Percentiles rank a stretch among this genome's conserved stretches.
Conservation (phyloP, 2,797 vertebrate species). For the Podarcis siculus region DNA sequence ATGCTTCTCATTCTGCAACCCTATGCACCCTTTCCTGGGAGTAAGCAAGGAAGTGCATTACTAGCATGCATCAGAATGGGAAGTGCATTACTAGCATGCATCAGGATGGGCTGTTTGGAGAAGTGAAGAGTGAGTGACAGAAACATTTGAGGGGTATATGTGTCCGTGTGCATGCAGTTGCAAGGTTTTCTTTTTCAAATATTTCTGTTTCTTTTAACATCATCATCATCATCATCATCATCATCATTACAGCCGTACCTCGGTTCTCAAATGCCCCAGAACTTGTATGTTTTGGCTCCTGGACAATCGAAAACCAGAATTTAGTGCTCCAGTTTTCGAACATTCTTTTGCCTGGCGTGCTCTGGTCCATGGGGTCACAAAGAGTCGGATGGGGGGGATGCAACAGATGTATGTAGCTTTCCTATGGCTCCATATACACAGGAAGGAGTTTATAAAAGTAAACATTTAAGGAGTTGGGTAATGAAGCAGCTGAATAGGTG, state of each 20-base stretch:
- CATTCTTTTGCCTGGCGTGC: too few relatives aligned
- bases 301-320: too few relatives aligned
- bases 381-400: not conserved
- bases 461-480: not conserved
- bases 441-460: not conserved
- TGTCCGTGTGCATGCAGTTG: not conserved
- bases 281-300: too few relatives aligned
- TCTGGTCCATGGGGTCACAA: too few relatives aligned
- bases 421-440: not conserved
- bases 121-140: not conserved
- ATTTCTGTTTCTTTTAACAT: not conserved
- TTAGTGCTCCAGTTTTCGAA: too few relatives aligned
- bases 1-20: not conserved
- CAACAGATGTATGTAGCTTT: not conserved
- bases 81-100: not conserved
- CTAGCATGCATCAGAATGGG: not conserved
- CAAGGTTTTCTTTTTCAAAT: not conserved
- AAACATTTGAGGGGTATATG: not conserved
- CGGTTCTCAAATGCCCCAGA: too few relatives aligned
- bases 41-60: not conserved
- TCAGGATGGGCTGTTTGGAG: not conserved
- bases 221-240: too few relatives aligned
- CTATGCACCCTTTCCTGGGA: not conserved
- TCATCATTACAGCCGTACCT: not conserved
- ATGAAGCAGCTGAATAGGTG: not conserved